These are phyloP conservation scores for Bucco capensis DNA, from an alignment of 2,113 vertebrate genomes.

Conservation along the genomic window DNA sequence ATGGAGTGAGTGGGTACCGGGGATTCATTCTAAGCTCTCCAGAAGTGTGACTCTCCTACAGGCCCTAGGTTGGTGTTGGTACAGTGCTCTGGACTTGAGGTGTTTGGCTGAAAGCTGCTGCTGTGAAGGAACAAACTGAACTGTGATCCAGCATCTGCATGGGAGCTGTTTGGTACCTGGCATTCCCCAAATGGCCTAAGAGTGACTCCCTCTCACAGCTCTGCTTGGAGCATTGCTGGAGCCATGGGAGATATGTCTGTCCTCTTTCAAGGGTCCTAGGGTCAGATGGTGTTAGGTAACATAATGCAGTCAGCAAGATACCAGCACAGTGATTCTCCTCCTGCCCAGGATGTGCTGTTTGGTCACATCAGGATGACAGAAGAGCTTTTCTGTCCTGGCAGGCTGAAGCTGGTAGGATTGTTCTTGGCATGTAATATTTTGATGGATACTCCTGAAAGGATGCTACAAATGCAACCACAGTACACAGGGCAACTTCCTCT, in stretches of 20 bases:
- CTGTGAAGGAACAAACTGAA: background rate
- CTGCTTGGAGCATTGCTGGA: background rate
- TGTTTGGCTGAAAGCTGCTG: background rate
- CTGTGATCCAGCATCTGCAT: rapidly evolving
- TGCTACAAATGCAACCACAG: rapidly evolving
- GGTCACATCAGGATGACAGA: background rate
- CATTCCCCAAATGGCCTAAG: rapidly evolving
- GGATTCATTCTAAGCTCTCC: background rate
- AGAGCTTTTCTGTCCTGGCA: background rate
- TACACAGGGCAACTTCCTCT: rapidly evolving
- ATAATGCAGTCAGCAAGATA: background rate
- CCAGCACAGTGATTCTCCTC: background rate
- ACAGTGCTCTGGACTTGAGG: background rate
- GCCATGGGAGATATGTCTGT: background rate
- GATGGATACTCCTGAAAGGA: background rate
- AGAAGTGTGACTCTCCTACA: rapidly evolving
- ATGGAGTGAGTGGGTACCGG: background rate
- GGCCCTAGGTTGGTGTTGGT: background rate
- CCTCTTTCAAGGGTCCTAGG: background rate
- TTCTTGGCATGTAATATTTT: background rate
- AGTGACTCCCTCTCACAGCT: rapidly evolving
- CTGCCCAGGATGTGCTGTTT: rapidly evolving
- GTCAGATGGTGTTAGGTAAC: background rate
- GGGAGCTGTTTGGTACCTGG: background rate
- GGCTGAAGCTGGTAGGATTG: background rate